Base-by-base conservation (phyloP, 30 jellyfish, hydroid and myxozoan species). In the Haliclystus octoradiatus region DNA sequence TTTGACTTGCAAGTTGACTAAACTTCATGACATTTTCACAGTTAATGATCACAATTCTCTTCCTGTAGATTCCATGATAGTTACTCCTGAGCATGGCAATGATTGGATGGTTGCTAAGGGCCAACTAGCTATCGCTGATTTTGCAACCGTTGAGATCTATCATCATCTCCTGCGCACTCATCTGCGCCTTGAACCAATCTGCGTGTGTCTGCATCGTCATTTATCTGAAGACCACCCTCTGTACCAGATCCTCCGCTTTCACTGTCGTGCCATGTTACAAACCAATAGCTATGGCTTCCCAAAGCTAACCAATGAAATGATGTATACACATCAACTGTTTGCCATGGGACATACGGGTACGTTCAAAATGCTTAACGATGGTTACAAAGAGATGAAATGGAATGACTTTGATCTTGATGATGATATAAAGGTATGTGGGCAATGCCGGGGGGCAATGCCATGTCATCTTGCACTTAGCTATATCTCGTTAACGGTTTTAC, bases 301-400 rank as follows among this genome's bases (percentile, higher is more conserved):
- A 30, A 75, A 69, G 49, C 77, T 80, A 50, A 72, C 85, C 57
- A 66, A 65, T 26, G 93, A 79, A 63, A 31, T 28, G 4, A 62
- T 50, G 72, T 88, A 88, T 66, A 75, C 72, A 92, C 97, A 81
- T 66, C 34, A 73, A 30, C 33, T 88, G 69, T 88, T 88, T 75
- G 88, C 79, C 28, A 73, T 88, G 92, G 97, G 97, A 22, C 93
- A 88, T 61, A 52, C 66, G 23, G 97, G 97, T 1, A 73, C 97
- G 52, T 57, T 71, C 22, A 26, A 34, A 31, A 47, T 79, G 25
- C 71, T 88, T 33, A 88, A 88, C 34, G 73, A 88, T 31, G 88
- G 84, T 12, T 88, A 79, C 68, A 72, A 69, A 70, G 66, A 80
- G 69, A 80, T 80, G 93, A 52, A 30, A 26, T 80, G 93, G 93